phyloP scores from a whole-genome alignment of 92 coral and sea anemone genomes.

The Ricordea florida region DNA sequence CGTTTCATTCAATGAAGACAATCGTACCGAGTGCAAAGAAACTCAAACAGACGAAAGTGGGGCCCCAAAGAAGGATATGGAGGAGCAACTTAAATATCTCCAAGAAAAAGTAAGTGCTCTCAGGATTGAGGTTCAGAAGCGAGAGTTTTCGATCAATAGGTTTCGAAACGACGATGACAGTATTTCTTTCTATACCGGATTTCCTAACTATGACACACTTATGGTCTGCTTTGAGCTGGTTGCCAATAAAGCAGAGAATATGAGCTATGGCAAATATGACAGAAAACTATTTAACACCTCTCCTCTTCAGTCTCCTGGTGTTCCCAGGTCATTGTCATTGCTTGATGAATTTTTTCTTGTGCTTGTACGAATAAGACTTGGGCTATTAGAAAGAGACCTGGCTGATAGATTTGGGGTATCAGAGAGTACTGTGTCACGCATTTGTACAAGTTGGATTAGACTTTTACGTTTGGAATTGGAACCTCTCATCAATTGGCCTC shows the following conservation, averaged over 20 bases:
- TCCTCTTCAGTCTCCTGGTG: conserved; percentile 50
- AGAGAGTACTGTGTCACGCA: conserved; percentile 46
- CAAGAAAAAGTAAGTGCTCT: conserved; percentile 45
- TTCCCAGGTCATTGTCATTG: conserved; percentile 44
- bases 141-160: conserved; percentile 46
- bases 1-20: conserved; percentile 17
- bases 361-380: conserved; percentile 38
- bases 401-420: conserved; percentile 58
- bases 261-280: conserved; percentile 44
- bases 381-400: conserved; percentile 61
- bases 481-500: conserved; percentile 65
- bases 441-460: conserved; percentile 56
- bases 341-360: conserved; percentile 61
- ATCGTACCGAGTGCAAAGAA: conserved; percentile 33
- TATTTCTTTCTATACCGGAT: conserved; percentile 54
- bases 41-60: conserved; percentile 41
- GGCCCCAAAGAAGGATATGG: conserved; percentile 21
- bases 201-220: conserved; percentile 62
- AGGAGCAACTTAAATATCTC: conserved; percentile 42
- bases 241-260: conserved; percentile 57
- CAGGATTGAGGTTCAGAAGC: conserved; percentile 43
- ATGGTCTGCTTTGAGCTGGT: conserved; percentile 63
- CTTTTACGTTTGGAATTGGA: conserved; percentile 45
- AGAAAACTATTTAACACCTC: conserved; percentile 17
- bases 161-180: conserved; percentile 59